These are phyloP conservation scores for Bambusicola thoracicus DNA, from an alignment of 2,113 vertebrate species.

Conservation along the genomic window DNA sequence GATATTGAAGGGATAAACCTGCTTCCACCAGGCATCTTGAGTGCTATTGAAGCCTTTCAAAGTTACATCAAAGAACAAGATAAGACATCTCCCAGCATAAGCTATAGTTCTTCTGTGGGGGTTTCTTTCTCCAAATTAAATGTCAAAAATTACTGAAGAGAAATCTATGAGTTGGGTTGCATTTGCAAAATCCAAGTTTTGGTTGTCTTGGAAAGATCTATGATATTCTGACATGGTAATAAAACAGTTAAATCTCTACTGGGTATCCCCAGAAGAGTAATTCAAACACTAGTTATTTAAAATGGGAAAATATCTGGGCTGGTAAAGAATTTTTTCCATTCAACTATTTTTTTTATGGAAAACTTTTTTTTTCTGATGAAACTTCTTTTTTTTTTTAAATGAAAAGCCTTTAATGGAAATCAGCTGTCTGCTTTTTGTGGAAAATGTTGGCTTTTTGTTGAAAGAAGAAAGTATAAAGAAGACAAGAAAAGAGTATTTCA, in stretches of 20 bases:
- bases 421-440: not conserved
- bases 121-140: not conserved
- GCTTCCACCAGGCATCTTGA: not conserved
- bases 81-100: not conserved
- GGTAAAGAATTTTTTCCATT: conserved; percentile 32
- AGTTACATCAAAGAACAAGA: not conserved
- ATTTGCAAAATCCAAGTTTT: not conserved
- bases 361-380: not conserved
- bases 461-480: not conserved
- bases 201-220: not conserved
- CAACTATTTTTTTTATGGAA: not conserved
- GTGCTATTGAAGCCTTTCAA: not conserved
- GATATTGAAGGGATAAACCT: not conserved
- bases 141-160: not conserved
- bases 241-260: conserved; percentile 9
- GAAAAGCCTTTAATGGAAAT: conserved; percentile 24
- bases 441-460: conserved; percentile 13
- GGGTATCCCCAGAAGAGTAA: conserved; percentile 3
- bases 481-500: not conserved
- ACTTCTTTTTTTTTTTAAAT: not conserved
- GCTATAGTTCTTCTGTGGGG: not conserved
- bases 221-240: not conserved
- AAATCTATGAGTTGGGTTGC: not conserved
- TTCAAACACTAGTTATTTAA: not conserved
- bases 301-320: conserved; percentile 32